phyloP scores from a whole-genome alignment of 2,888 invertebrate genomes.

The Drosophila bunnanda region DNA sequence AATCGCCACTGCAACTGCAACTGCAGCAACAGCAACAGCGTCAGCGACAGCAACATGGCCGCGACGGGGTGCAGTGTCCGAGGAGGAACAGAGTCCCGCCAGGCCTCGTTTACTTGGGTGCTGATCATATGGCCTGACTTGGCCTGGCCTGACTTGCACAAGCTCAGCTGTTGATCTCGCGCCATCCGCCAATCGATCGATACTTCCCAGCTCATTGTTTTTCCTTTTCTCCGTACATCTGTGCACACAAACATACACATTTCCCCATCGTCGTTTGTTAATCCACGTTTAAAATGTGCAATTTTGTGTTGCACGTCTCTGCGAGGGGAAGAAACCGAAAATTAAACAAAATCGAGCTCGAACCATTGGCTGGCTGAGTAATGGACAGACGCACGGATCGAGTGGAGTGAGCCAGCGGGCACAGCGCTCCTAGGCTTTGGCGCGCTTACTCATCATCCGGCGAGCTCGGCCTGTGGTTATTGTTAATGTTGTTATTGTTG shows the following conservation, averaged over 20 bases:
- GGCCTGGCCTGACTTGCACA: slow-evolving; percentile 35
- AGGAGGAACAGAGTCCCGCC: slow-evolving; percentile 24
- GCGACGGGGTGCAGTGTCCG: slow-evolving; percentile 10
- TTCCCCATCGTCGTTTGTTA: slow-evolving; percentile 58
- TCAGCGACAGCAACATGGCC: slow-evolving; percentile 16
- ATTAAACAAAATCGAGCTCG: slow-evolving; percentile 50
- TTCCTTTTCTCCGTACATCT: slow-evolving; percentile 21
- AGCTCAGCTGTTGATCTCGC: slow-evolving; percentile 47
- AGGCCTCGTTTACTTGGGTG: slow-evolving; percentile 21
- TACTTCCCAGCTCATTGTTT: slow-evolving; percentile 43
- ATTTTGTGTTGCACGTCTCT: slow-evolving; percentile 64
- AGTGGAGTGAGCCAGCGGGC: slow-evolving; percentile 39
- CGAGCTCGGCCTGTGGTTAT: slow-evolving; percentile 49
- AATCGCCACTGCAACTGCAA: slow-evolving; percentile 34
- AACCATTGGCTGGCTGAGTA: slow-evolving; percentile 37
- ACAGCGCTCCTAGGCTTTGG: slow-evolving; percentile 42
- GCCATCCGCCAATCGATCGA: slow-evolving; percentile 40
- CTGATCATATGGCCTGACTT: slow-evolving; percentile 31
- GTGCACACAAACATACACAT: slow-evolving; percentile 7
- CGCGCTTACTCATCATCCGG: slow-evolving; percentile 71
- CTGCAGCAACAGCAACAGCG: slow-evolving; percentile 19
- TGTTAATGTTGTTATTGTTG: slow-evolving; percentile 1
- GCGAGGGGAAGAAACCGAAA: slow-evolving; percentile 34
- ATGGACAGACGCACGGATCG: slow-evolving; percentile 27
- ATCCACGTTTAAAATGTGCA: slow-evolving; percentile 56